These are phyloP conservation scores for Caloenas nicobarica DNA, from an alignment of 2,113 vertebrate genomes.

Conservation along the genomic window DNA sequence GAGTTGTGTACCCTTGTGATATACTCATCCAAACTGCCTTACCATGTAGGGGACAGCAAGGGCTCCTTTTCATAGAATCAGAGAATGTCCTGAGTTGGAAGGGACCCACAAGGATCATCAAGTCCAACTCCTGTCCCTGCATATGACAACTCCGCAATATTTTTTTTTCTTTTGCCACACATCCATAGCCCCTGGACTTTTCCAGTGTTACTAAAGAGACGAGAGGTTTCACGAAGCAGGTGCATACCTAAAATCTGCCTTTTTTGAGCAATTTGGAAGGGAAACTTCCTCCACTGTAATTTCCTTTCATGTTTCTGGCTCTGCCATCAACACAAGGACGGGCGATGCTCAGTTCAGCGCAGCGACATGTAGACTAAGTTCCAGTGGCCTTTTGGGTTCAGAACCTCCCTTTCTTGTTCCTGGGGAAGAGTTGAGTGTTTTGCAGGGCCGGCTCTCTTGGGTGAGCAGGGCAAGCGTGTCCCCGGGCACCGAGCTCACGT, in stretches of 20 bases:
- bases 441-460: not conserved
- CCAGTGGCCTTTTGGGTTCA: not conserved
- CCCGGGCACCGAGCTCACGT: not conserved
- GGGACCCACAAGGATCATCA: too few relatives aligned
- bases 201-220: too few relatives aligned
- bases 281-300: not conserved
- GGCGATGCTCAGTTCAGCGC: not conserved
- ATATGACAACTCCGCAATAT: too few relatives aligned
- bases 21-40: rapidly evolving
- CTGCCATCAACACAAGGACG: not conserved
- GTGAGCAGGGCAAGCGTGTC: rapidly evolving
- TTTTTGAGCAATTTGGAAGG: not conserved
- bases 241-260: not conserved
- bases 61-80: not conserved
- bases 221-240: not conserved
- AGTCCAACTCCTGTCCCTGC: too few relatives aligned
- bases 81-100: too few relatives aligned
- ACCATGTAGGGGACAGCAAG: rapidly evolving
- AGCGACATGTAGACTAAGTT: too few relatives aligned
- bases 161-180: not conserved
- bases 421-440: not conserved
- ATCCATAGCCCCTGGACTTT: not conserved
- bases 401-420: rapidly evolving
- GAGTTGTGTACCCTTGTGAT: rapidly evolving
- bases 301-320: not conserved